Conservation (phyloP, 2,797 vertebrate species). For the Cottoperca gobio region DNA sequence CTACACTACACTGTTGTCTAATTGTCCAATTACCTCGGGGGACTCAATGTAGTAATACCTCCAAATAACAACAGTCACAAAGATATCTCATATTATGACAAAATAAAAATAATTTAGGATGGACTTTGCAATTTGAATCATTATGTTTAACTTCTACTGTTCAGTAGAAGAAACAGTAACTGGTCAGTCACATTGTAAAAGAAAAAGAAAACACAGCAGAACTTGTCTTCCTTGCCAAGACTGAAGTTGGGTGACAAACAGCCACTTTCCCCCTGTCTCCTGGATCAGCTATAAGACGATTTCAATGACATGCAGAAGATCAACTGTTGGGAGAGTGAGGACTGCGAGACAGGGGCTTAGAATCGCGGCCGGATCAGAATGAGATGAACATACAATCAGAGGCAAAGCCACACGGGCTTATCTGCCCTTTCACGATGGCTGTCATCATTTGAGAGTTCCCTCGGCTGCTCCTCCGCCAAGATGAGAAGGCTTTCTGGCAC, state of each 20-base stretch:
- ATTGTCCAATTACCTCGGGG: neutral
- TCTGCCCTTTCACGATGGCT: conserved; percentile 85
- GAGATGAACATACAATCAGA: conserved; percentile 86
- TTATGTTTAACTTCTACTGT: neutral
- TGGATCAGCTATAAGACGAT: conserved; percentile 86
- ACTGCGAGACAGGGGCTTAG: conserved; percentile 84
- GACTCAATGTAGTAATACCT: neutral
- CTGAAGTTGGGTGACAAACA: conserved; percentile 81
- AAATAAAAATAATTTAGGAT: neutral
- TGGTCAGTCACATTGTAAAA: conserved; percentile 60
- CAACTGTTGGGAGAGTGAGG: conserved; percentile 84
- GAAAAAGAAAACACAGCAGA: conserved; percentile 48
- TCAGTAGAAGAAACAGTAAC: conserved; percentile 17
- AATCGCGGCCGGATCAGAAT: conserved; percentile 86
- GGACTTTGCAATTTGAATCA: neutral
- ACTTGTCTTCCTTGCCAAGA: conserved; percentile 71
- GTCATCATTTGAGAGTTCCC: conserved; percentile 81
- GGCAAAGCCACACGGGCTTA: conserved; percentile 84
- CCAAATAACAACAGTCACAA: neutral
- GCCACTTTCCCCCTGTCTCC: conserved; percentile 80
- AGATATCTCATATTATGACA: neutral
- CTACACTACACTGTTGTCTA: too few relatives aligned
- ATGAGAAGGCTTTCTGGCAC: conserved; percentile 81
- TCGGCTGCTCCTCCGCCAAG: conserved; percentile 78
- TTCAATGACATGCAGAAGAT: conserved; percentile 86